phyloP scores from a whole-genome alignment of 2,113 vertebrate genomes.

The Salvelinus sp. region DNA sequence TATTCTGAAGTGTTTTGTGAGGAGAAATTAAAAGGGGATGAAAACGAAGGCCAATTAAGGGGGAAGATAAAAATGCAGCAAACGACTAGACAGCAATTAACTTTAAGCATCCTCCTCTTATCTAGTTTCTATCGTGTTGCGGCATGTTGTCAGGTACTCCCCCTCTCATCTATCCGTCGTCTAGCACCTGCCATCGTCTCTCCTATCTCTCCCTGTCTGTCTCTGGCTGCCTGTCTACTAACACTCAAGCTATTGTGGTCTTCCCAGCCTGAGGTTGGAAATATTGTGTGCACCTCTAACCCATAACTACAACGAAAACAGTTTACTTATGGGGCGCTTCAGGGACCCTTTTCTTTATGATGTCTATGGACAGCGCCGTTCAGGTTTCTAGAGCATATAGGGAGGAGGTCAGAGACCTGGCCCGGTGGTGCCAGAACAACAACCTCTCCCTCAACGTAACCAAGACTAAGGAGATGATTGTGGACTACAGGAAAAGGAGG shows the following conservation, averaged over 20 bases:
- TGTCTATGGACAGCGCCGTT: not conserved
- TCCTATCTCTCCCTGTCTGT: constrained; percentile 9
- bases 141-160: constrained; percentile 46
- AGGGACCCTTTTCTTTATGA: not conserved
- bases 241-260: not conserved
- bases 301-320: not conserved
- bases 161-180: not conserved
- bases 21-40: not conserved
- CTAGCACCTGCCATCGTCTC: not conserved
- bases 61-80: constrained; percentile 30
- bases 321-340: not conserved
- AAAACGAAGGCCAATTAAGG: constrained; percentile 26
- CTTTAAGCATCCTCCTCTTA: constrained; percentile 24
- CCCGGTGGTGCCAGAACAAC: too few species aligned
- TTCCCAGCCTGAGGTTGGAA: not conserved
- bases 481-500: too few species aligned
- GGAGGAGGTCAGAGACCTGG: too few species aligned
- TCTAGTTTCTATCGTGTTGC: constrained; percentile 54
- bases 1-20: constrained; percentile 12
- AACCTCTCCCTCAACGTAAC: too few species aligned
- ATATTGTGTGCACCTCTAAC: not conserved
- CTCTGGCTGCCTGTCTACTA: constrained; percentile 12
- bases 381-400: not conserved
- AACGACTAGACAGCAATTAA: constrained; percentile 48
- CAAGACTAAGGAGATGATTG: too few species aligned